Evolutionary conservation across 2,113 vertebrate genomes (phyloP).

Genomic region (Aleadryas rufinucha): DNA sequence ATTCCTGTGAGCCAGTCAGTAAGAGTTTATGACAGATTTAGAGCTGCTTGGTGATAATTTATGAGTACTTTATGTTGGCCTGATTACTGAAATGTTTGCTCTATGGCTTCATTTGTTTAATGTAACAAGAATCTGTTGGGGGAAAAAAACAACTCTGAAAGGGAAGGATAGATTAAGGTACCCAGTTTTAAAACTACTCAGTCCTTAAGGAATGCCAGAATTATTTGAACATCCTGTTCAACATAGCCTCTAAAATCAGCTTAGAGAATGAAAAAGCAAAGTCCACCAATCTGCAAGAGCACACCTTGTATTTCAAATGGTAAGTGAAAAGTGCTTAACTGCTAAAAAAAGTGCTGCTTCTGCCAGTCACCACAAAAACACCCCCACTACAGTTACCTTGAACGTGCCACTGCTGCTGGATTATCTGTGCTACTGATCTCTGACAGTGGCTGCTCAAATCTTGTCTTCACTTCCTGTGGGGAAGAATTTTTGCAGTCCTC

Average conservation of each 20-base stretch:
- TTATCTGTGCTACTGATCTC: not conserved
- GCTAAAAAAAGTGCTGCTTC: not conserved
- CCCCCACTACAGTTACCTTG: not conserved
- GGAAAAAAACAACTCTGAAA: not conserved
- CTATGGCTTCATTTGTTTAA: conserved; percentile 2
- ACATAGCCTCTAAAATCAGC: not conserved
- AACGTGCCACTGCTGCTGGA: not conserved
- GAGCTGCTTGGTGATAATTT: conserved; percentile 47
- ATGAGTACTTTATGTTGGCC: conserved; percentile 26
- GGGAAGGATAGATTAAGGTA: not conserved
- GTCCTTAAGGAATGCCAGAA: not conserved
- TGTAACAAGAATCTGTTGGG: not conserved
- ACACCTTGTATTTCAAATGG: not conserved
- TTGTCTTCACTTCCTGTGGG: not conserved
- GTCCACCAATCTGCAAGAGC: not conserved
- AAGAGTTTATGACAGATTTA: conserved; percentile 47
- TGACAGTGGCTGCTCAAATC: not conserved
- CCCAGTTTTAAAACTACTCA: not conserved
- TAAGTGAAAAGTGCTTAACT: not conserved
- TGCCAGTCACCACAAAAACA: not conserved
- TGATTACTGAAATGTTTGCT: conserved; percentile 29
- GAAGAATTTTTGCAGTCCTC: not conserved
- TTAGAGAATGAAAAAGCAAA: not conserved
- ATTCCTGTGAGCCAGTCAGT: conserved; percentile 15
- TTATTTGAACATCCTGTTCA: not conserved